Base-by-base conservation (phyloP, 2,888 invertebrate genomes). In the Epiblema foenella region DNA sequence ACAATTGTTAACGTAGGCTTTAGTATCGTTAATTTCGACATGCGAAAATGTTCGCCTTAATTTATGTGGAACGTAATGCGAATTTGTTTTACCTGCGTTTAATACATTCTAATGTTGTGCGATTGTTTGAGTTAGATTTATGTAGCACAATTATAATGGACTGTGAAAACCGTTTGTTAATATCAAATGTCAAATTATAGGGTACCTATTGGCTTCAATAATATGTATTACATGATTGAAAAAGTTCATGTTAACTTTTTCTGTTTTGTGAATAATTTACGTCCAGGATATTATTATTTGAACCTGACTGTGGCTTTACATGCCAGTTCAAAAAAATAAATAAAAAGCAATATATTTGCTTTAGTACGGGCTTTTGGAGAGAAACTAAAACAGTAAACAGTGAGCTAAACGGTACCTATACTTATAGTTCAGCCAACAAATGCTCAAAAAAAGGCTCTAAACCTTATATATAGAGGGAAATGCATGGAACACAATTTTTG, bases 1-100 rank as follows among this genome's bases (percentile, higher is more conserved):
- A 87, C 85, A 81, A 84, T 81, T 86, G 85, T 81, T 81, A 75
- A 74, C 65, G 59, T 54, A 64, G 57, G 69, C 46, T 65, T 69
- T 42, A 39, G 46, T 60, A 71, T 71, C 66, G 71, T 56, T 71
- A 54, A 49, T 57, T 62, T 67, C 51, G 56, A 24, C 56, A 62
- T 67, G 60, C 66, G 57, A 62, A 54, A 68, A 29, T 68, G 42
- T 18, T 49, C 24, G 37, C 51, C 24, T 39, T 68, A 70, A 65
- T 37, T 65, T 64, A 64, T 54, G 20, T 64, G 24, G 52, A 64
- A 15, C 52, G 39, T 37, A 51, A 64, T 64, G 39, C 52, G 37
- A 46, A 63, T 64, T 64, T 54, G 24, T 64, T 64, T 52, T 18
- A 20, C 15, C 20, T 20, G 39, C 17, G 64, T 52, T 64, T 64